phyloP scores from a whole-genome alignment of 2,888 invertebrate species.

The Beris chalybata region DNA sequence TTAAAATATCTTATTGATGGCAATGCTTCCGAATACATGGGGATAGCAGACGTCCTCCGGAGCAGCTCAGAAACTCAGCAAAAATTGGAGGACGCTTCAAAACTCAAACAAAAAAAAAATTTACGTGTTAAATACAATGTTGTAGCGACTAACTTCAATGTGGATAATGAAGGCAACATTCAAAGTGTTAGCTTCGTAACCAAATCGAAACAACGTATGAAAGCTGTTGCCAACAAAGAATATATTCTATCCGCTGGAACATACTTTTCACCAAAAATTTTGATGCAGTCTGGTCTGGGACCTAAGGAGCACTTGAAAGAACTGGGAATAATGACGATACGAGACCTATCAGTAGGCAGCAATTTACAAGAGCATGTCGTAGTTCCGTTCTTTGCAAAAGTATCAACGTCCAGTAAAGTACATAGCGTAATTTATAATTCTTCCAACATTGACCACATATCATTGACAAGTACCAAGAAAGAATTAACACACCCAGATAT shows the following conservation, averaged over 20 bases:
- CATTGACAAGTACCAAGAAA: neutral
- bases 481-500: slow-evolving; percentile 38
- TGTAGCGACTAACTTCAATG: slow-evolving; percentile 47
- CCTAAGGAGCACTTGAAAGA: slow-evolving; percentile 43
- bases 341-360: slow-evolving; percentile 61
- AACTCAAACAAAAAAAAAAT: slow-evolving; percentile 59
- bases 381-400: slow-evolving; percentile 49
- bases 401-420: neutral
- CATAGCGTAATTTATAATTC: slow-evolving; percentile 43
- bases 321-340: slow-evolving; percentile 43
- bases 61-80: slow-evolving; percentile 58
- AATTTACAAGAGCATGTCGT: slow-evolving; percentile 81
- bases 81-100: no score
- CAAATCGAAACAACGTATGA: neutral
- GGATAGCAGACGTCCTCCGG: slow-evolving; percentile 50
- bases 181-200: neutral
- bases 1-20: slow-evolving; percentile 3
- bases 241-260: slow-evolving; percentile 50
- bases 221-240: slow-evolving; percentile 41
- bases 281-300: slow-evolving; percentile 53
- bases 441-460: neutral
- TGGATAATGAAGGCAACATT: neutral
- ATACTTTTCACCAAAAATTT: slow-evolving; percentile 50
- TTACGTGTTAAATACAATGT: slow-evolving; percentile 63
- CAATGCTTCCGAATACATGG: slow-evolving; percentile 3